Percentiles rank a stretch among this genome's conserved stretches.
Conservation (phyloP, 2,888 invertebrate genomes). For the Sinodicranocentrus sp. region DNA sequence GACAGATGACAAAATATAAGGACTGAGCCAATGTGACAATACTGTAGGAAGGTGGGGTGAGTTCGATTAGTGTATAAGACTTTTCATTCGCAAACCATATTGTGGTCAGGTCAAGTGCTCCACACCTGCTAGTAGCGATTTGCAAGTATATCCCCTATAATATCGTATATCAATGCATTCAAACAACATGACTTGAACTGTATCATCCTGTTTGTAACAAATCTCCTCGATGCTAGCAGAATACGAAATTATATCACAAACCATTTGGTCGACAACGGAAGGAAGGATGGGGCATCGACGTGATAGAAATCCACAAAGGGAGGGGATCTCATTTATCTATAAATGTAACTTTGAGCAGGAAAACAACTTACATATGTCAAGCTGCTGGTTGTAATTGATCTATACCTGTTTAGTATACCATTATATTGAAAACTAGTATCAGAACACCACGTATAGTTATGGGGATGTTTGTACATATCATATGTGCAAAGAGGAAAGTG, state of each 20-base stretch:
- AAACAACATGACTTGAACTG: constrained; percentile 9
- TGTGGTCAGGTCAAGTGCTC: constrained; percentile 44
- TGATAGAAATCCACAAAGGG: too few relatives aligned
- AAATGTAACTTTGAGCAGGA: not conserved
- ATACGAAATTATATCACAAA: constrained; percentile 29
- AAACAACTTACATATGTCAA: too few relatives aligned
- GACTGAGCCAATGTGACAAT: not conserved
- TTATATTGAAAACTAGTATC: too few relatives aligned
- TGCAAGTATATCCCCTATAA: too few relatives aligned
- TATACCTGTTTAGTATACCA: too few relatives aligned
- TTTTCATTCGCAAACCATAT: not conserved
- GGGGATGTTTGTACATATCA: too few relatives aligned
- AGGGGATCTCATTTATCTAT: constrained; percentile 19
- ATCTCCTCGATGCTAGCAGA: constrained; percentile 6
- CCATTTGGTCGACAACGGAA: constrained; percentile 3
- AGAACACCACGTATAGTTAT: too few relatives aligned
- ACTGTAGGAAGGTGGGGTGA: not conserved
- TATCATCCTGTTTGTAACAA: not conserved
- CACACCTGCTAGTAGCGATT: constrained; percentile 16
- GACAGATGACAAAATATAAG: not conserved
- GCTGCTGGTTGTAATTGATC: too few relatives aligned
- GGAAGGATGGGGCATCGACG: too few relatives aligned
- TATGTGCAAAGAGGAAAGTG: not conserved
- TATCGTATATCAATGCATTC: too few relatives aligned
- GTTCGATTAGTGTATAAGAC: not conserved